phyloP scores from a whole-genome alignment of 2,797 vertebrate genomes.

The Bradypus variegatus region DNA sequence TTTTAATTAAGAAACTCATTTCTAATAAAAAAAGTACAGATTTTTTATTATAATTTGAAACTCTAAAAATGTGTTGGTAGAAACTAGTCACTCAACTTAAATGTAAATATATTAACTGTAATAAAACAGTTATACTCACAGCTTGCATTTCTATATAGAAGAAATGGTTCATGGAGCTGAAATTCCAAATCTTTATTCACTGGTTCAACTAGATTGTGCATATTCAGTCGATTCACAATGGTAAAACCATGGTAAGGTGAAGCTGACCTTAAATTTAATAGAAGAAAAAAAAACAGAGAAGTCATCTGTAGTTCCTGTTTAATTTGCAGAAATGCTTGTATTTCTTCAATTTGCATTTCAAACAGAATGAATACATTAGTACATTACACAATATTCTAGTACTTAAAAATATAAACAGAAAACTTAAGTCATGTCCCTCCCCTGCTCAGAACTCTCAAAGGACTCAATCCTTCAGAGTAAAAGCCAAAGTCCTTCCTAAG shows the following conservation, averaged over 20 bases:
- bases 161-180: constrained; percentile 96
- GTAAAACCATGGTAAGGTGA: constrained; percentile 96
- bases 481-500: neutral
- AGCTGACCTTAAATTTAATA: constrained; percentile 83
- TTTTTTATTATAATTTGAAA: constrained; percentile 30
- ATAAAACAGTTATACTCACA: constrained; percentile 79
- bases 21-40: neutral
- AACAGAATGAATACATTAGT: neutral
- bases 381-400: neutral
- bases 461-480: neutral
- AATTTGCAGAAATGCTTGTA: constrained; percentile 7
- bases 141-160: constrained; percentile 95
- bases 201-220: constrained; percentile 94
- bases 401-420: constrained; percentile 23
- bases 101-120: neutral
- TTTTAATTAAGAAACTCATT: neutral
- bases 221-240: constrained; percentile 95
- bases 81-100: constrained; percentile 1
- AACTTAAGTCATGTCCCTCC: neutral
- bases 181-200: constrained; percentile 99
- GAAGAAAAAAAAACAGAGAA: constrained; percentile 32
- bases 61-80: neutral
- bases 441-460: neutral
- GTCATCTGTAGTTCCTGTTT: constrained; percentile 3
- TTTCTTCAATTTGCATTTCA: constrained; percentile 10